A percentile compares a stretch with the other conserved stretches of the same genome.
These are phyloP conservation scores for Temnothorax ravouxi DNA, from an alignment of 2,888 invertebrate species.

Conservation along the genomic window DNA sequence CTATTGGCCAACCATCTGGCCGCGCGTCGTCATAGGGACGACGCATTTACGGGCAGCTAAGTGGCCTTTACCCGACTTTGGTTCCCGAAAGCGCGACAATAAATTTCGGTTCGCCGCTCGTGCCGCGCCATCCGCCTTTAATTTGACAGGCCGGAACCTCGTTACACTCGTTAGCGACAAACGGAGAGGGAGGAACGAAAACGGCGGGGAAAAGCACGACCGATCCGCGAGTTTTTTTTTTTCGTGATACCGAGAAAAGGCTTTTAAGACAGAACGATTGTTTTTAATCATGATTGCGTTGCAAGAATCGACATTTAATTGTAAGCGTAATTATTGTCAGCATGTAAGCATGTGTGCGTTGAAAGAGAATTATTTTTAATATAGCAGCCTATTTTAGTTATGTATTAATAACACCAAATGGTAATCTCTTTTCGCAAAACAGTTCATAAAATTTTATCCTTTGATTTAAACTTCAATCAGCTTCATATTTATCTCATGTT, in stretches of 20 bases:
- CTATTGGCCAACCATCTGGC: slow-evolving; percentile 84
- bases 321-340: background rate
- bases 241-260: slow-evolving; percentile 29
- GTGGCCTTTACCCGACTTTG: slow-evolving; percentile 79
- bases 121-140: slow-evolving; percentile 70
- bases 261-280: background rate
- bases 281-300: background rate
- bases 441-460: background rate
- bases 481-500: background rate
- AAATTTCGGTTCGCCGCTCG: slow-evolving; percentile 78
- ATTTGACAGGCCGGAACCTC: slow-evolving; percentile 74
- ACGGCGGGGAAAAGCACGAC: slow-evolving; percentile 52
- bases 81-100: slow-evolving; percentile 79
- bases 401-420: background rate
- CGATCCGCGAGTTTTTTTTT: slow-evolving; percentile 31
- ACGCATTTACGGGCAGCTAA: slow-evolving; percentile 85
- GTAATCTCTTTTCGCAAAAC: background rate
- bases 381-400: background rate
- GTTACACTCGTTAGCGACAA: slow-evolving; percentile 74
- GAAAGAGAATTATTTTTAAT: slow-evolving; percentile 21
- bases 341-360: background rate
- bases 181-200: slow-evolving; percentile 17
- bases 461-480: background rate
- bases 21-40: slow-evolving; percentile 83
- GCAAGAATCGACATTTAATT: background rate